Percentiles rank a stretch among this genome's conserved stretches.
phyloP scores from a whole-genome alignment of 1,140 invertebrate genomes.

The Chironomus tepperi region DNA sequence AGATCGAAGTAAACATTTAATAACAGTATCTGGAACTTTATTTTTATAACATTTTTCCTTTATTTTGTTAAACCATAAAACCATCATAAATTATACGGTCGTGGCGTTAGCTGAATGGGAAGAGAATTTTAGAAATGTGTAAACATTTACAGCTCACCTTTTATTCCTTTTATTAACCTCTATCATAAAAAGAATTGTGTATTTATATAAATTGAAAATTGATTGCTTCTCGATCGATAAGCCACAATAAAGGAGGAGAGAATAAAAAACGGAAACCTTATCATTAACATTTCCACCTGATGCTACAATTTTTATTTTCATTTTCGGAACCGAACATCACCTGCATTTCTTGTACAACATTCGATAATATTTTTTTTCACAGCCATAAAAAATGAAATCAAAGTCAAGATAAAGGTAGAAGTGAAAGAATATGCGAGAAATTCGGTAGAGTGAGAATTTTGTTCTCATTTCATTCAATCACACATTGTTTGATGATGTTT shows the following conservation, averaged over 20 bases:
- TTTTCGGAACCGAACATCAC: not conserved
- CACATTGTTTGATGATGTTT: not conserved
- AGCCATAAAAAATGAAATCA: too few species aligned
- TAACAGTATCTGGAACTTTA: not conserved
- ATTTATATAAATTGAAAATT: conserved; percentile 23
- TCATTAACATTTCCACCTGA: conserved; percentile 21
- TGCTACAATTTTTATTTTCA: not conserved
- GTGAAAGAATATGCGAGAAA: too few species aligned
- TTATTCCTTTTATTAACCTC: conserved; percentile 5
- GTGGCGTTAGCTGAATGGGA: not conserved
- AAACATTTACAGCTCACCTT: conserved; percentile 12
- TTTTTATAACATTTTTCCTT: not conserved
- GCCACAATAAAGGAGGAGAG: conserved; percentile 17
- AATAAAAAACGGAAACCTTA: conserved; percentile 12
- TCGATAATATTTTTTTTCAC: not conserved
- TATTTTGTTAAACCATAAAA: conserved; percentile 2
- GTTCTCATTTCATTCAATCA: not conserved
- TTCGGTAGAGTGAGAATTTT: too few species aligned
- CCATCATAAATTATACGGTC: conserved; percentile 12
- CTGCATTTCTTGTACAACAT: not conserved
- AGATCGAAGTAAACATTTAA: not conserved
- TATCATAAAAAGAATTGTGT: conserved; percentile 14
- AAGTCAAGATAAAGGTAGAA: too few species aligned
- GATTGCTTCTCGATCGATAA: conserved; percentile 18
- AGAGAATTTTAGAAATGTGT: not conserved